Evolutionary conservation across 1,140 invertebrate species (phyloP), one percentile per base, ranked within the genome.

Genomic region (Brachionus koreanus): DNA sequence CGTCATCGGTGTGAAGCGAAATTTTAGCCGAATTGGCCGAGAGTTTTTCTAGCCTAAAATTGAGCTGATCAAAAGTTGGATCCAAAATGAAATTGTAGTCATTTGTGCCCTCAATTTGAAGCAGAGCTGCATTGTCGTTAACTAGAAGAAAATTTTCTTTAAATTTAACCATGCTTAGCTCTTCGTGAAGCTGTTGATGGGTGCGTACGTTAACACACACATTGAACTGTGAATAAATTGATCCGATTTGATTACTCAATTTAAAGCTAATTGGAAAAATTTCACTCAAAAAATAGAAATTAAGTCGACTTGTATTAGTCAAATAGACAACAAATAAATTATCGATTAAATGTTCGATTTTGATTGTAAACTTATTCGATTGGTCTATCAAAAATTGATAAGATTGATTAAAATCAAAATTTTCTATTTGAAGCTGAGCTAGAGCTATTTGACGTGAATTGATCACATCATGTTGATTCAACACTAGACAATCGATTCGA

Each of bases 321-420:
- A 74, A 29, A 74, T 74, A 74, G 19, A 74, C 42, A 25, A 74
- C 25, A 12, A 74, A 74, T 29, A 74, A 74, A 25, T 74, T 74
- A 49, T 74, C 69, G 12, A 74, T 46, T 46, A 74, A 25, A 46
- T 74, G 25, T 13, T 74, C 69, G 9, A 74, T 46, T 74, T 74
- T 74, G 6, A 74, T 10, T 0, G 10, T 23, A 46, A 74, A 25
- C 13, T 33, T 35, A 23, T 33, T 29, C 12, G 69, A 25, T 46
- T 43, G 16, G 25, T 16, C 29, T 43, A 74, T 46, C 43, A 46
- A 0, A 46, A 74, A 74, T 9, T 19, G 7, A 74, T 46, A 74
- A 1, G 37, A 9, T 74, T 46, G 16, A 25, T 12, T 46, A 3
- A 46, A 46, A 46, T 43, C 19, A 29, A 46, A 74, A 49, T 74